Evolutionary conservation across 2,113 vertebrate genomes (phyloP).

Genomic region (Donacobius atricapilla): DNA sequence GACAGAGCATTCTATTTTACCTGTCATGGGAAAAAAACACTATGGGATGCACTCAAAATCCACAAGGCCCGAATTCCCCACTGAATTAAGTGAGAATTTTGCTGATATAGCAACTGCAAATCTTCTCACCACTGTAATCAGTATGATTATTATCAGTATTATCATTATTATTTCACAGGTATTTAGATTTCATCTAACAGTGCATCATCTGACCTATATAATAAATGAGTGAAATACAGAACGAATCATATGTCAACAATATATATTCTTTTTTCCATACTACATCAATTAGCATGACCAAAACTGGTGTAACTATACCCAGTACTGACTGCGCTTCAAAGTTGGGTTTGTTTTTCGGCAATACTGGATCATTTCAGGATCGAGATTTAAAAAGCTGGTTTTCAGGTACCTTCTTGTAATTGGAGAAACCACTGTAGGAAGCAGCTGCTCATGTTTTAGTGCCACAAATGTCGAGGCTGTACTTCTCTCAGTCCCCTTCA

Average conservation of each 20-base stretch:
- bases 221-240: background rate
- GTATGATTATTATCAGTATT: background rate
- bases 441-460: slow-evolving; percentile 19
- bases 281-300: background rate
- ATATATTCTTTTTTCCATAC: background rate
- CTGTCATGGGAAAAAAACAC: background rate
- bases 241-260: background rate
- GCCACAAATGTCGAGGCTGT: slow-evolving; percentile 44
- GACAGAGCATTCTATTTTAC: background rate
- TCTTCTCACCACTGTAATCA: background rate
- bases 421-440: background rate
- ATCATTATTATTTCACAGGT: background rate
- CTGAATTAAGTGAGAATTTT: background rate
- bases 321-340: slow-evolving; percentile 85
- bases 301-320: slow-evolving; percentile 78
- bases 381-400: slow-evolving; percentile 73
- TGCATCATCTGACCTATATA: background rate
- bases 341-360: slow-evolving; percentile 78
- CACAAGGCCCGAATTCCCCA: background rate
- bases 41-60: background rate
- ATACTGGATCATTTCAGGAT: slow-evolving; percentile 75
- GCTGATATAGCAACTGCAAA: background rate
- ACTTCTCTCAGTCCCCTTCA: slow-evolving; percentile 17
- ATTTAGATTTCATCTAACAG: background rate
- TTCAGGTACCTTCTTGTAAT: slow-evolving; percentile 55